These are phyloP conservation scores for Elachura formosa DNA, from an alignment of 2,113 vertebrate species.

Conservation along the genomic window DNA sequence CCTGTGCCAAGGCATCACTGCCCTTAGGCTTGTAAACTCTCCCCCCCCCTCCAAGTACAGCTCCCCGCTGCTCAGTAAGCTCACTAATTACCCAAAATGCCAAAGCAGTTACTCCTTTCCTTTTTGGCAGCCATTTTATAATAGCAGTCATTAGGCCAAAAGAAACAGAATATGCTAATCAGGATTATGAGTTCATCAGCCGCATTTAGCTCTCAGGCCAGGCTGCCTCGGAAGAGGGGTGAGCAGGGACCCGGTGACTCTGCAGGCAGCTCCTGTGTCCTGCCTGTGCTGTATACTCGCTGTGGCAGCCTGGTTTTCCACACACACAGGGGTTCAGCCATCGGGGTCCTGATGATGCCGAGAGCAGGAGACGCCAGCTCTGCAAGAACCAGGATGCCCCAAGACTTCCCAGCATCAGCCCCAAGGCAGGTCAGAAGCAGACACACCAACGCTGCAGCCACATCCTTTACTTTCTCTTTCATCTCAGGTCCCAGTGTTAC, in stretches of 20 bases:
- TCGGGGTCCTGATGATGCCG: not conserved
- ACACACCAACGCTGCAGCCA: fast-evolving
- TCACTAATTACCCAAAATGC: not conserved
- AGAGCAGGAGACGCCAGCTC: not conserved
- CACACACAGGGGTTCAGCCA: fast-evolving
- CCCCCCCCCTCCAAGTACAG: not conserved
- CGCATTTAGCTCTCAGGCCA: no score
- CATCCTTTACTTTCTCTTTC: slow-evolving; percentile 8
- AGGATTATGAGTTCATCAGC: not conserved
- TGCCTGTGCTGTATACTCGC: not conserved
- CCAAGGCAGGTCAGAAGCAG: fast-evolving
- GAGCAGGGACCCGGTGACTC: not conserved
- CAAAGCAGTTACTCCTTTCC: not conserved
- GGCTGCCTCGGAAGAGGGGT: not conserved
- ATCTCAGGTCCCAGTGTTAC: not conserved
- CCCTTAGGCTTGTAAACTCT: not conserved
- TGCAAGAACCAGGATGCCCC: no score
- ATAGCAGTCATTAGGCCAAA: not conserved
- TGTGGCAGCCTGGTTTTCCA: not conserved
- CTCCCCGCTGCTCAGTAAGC: not conserved
- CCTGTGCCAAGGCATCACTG: no score
- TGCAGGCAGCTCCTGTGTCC: not conserved
- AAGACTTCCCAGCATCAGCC: not conserved
- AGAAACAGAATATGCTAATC: not conserved
- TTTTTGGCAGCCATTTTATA: not conserved